These are phyloP conservation scores for Mactromeris polynyma DNA, from an alignment of 2,888 invertebrate species.

Conservation along the genomic window DNA sequence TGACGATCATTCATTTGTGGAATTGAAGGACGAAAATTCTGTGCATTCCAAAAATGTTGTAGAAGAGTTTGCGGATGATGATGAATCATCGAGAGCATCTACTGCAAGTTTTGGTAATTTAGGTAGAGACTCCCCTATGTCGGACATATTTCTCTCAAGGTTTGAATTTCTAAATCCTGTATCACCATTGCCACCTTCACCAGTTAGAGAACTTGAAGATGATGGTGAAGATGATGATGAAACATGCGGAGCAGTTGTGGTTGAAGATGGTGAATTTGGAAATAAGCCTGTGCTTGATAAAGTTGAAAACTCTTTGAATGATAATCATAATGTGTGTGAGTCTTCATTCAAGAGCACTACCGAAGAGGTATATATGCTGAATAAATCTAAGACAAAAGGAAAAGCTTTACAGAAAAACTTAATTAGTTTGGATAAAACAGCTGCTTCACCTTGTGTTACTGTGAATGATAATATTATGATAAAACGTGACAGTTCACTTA, in stretches of 20 bases:
- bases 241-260: not conserved
- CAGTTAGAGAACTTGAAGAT: conserved; percentile 49
- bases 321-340: not conserved
- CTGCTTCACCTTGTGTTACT: not conserved
- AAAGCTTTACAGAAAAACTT: not conserved
- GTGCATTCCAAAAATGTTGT: not conserved
- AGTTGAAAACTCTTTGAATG: not conserved
- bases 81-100: conserved; percentile 45
- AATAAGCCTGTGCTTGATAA: not conserved
- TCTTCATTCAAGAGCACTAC: no score
- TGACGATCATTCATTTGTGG: not conserved
- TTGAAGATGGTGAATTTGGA: not conserved
- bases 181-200: conserved; percentile 78
- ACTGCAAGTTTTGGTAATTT: conserved; percentile 49
- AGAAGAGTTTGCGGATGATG: not conserved
- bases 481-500: not conserved
- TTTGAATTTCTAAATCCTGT: conserved; percentile 72
- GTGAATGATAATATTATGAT: not conserved
- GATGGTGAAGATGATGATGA: not conserved
- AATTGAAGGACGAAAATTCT: not conserved
- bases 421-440: not conserved
- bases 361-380: not conserved
- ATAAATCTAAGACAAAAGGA: not conserved
- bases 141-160: conserved; percentile 74
- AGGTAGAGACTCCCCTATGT: conserved; percentile 59